Evolutionary conservation across 2,113 vertebrate species (phyloP).

Genomic region (Tringa solitaria): DNA sequence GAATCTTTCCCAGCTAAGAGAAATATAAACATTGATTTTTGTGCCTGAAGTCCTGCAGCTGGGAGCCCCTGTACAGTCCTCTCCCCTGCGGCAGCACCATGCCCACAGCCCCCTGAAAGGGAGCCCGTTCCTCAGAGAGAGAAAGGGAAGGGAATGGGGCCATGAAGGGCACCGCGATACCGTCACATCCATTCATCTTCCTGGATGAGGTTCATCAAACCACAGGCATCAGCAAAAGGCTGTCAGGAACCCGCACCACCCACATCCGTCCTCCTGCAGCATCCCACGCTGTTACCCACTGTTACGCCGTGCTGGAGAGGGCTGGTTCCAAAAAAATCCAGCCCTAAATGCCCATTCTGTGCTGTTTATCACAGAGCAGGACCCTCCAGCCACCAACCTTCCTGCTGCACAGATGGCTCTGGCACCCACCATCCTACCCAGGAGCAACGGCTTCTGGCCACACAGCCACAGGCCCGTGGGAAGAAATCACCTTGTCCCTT

Average conservation of each 20-base stretch:
- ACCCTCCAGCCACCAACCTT: not conserved
- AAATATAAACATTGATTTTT: constrained; percentile 52
- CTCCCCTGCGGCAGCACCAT: not conserved
- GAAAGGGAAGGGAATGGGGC: not conserved
- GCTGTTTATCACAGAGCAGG: not conserved
- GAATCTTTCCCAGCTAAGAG: not conserved
- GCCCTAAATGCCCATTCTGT: fast-evolving
- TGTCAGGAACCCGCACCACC: not conserved
- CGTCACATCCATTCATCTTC: not conserved
- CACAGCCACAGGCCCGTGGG: not conserved
- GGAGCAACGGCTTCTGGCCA: not conserved
- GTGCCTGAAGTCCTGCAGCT: not conserved
- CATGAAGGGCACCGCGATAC: not conserved
- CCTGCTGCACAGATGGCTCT: not conserved
- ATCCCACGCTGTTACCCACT: not conserved
- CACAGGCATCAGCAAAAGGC: not conserved
- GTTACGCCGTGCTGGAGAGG: fast-evolving
- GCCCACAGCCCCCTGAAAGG: not conserved
- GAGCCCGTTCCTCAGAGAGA: not conserved
- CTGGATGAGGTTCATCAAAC: not conserved
- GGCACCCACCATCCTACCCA: not conserved
- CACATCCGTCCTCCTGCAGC: not conserved
- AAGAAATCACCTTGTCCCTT: not conserved
- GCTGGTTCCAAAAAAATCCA: not conserved
- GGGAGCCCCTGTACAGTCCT: not conserved